Base-by-base conservation (phyloP, 2,797 vertebrate species). In the Pteropus rufus region DNA sequence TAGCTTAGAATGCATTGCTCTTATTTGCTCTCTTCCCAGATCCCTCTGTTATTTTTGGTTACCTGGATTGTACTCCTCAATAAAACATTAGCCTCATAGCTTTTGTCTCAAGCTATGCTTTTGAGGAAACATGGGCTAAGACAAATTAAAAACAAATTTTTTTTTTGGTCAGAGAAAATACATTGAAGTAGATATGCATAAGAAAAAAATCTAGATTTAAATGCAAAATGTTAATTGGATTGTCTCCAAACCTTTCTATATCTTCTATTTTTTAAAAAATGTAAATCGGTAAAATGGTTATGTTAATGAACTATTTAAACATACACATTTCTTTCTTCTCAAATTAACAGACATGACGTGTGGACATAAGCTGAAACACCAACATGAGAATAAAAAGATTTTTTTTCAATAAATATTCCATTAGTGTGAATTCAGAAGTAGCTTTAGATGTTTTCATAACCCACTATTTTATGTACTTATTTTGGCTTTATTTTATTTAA, bases 401-500 rank as follows among this genome's bases (percentile, higher is more conserved):
- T 11, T 69, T 89, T 87, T 82, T 44, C 26, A 79, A 36, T 41
- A 95, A 49, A 18, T 34, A 46, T 54, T 41, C 11, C 0, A 0
- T 90, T 39, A n/a, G 12, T 8, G 2, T 69, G 21, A 94, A 70
- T 70, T 70, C 34, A 76, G n/a, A 18, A 69, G 56, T 58, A 54
- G 34, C 39, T 85, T 36, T 26, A 10, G 67, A 64, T 26, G 12
- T 58, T 93, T 95, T 77, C 12, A 58, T 65, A 89, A 77, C 0
- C 56, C 56, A 26, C 5, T 69, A 10, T 80, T 90, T 70, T 65
- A 49, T 49, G 49, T 49, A 49, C 29, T 75, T 23, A 54, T 72
- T 92, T 92, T 23, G 56, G 44, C 73, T 81, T 94, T 85, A 65
- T 84, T 76, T 85, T 72, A 34, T n/a, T 69, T 84, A 26, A 26